Base-by-base conservation (phyloP, 2,113 vertebrate genomes). In the Trinectes maculatus region DNA sequence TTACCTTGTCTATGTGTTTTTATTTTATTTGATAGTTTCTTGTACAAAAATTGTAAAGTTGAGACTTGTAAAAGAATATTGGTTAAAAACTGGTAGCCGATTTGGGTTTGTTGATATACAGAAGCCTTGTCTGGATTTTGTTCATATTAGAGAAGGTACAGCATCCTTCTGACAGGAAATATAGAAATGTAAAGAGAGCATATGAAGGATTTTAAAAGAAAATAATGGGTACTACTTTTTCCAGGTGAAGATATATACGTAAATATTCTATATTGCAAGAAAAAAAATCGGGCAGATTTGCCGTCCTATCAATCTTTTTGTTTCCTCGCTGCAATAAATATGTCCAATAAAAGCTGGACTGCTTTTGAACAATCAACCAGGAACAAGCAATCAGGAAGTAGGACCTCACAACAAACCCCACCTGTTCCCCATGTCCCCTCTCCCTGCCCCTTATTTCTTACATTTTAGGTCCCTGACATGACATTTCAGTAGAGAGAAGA, bases 101-200 rank as follows among this genome's bases (percentile, higher is more conserved):
- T 84, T 89, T 26, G 76, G 82, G 62, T 83, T 89, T 84, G 85
- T 85, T 82, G 85, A 91, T 77, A 83, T 89, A 89, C 80, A 90
- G 92, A 95, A 97, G 94, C 94, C 95, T 96, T 95, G 95, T 96
- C 95, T 96, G 94, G 92, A 93, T 92, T 80, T 90, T 93, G 91
- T 93, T 89, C 85, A 85, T 79, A 92, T 92, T 92, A 88, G 69
- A 88, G 75, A 87, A 79, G 78, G 75, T 80, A 82, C 80, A 67
- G 67, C 42, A 66, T 78, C 84, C 87, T 91, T 94, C 87, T 87
- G 64, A 77, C 77, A 55, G 49, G 56, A 85, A 86, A 75, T 90
- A 87, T 91, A 55, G 61, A 86, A 86, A 83, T 91, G 89, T 90
- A 92, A 87, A 92, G 84, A 93, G 73, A 89, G 64, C 74, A 79